Evolutionary conservation across 2,113 vertebrate genomes (phyloP), one percentile per base, ranked within the genome.

Genomic region (Microtus ochrogaster): DNA sequence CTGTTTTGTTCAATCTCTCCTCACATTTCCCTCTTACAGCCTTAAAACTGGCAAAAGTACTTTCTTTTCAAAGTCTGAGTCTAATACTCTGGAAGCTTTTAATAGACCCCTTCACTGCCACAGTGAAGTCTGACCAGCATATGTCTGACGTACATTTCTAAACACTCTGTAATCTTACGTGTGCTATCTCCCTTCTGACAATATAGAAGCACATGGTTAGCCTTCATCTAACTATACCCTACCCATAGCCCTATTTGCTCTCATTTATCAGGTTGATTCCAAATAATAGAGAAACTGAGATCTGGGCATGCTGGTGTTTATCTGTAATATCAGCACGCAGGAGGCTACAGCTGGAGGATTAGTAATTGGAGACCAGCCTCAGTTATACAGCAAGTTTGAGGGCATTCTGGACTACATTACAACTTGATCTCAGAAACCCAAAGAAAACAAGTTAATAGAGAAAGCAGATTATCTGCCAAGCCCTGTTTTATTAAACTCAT

Each of bases 41-140:
- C 28, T 87, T 78, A 49, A 55, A 86, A 74, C 9, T 36, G 55
- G 79, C 24, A 93, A 77, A 49, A 70, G 11, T 30, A 68, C 68
- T 12, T 82, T 79, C 61, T 72, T 86, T 85, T 66, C 74, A 44
- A 72, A 89, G 39, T 39, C 63, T 16, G 65, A 89, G 76, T 72
- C 88, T 55, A 47, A 52, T 65, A 9, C 11, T 39, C 41, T 30
- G 13, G 47, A 61, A 70, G 4, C 30, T 63, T 68, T 68, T 41
- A 70, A 16, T 5, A 4, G 12, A 76, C 49, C 16, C 58, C 4
- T 4, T 55, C 3, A 28, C 49, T 41, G 65, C 36, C 4, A 58
- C 83, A 39, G 68, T 70, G 58, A 28, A 61, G 61, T 41, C 70
- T 10, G 19, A 86, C 49, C 17, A 36, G 39, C 28, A 14, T 9